phyloP scores from a whole-genome alignment of 2,888 invertebrate species.

The Rhyacophila evoluta region DNA sequence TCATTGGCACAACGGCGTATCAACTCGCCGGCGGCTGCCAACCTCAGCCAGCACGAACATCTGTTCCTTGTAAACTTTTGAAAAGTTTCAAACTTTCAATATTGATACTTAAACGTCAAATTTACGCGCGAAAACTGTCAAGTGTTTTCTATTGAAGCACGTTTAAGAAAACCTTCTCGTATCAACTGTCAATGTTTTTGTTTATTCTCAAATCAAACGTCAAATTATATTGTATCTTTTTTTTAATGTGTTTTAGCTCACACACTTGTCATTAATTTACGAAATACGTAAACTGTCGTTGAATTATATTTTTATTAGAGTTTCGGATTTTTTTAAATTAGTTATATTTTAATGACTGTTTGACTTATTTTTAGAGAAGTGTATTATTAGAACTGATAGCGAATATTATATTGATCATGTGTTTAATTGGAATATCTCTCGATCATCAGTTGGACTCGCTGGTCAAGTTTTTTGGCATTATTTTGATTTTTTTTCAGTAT shows the following conservation, averaged over 20 bases:
- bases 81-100: slow-evolving; percentile 26
- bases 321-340: background rate
- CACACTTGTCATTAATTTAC: background rate
- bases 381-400: background rate
- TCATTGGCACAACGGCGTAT: background rate
- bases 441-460: background rate
- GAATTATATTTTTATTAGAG: background rate
- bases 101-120: slow-evolving; percentile 15
- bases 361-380: slow-evolving; percentile 6
- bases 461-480: background rate
- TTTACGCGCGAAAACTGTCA: slow-evolving; percentile 23
- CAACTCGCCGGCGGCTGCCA: slow-evolving; percentile 20
- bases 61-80: background rate
- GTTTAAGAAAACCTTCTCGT: background rate
- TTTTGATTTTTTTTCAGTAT: background rate
- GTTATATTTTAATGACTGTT: background rate
- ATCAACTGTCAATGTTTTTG: background rate
- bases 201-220: background rate
- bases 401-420: background rate
- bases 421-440: background rate
- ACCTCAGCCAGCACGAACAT: background rate
- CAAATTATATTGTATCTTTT: background rate
- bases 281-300: background rate
- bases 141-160: background rate
- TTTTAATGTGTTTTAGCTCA: background rate